A percentile compares a stretch with the other conserved stretches of the same genome.
phyloP scores from a whole-genome alignment of 2,888 invertebrate genomes.

The Timandra comae region DNA sequence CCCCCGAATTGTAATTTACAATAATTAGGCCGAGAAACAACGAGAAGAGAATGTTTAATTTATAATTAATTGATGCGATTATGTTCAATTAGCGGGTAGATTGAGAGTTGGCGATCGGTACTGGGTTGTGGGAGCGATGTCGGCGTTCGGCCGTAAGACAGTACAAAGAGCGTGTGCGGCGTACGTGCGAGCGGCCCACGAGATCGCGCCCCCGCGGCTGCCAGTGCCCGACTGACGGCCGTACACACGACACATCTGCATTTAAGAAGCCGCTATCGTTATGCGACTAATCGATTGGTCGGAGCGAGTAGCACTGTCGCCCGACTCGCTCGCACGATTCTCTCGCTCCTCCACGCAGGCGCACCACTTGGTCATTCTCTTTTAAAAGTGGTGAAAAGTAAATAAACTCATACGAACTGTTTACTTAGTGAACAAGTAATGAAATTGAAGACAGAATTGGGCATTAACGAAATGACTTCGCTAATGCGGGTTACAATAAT shows the following conservation, averaged over 20 bases:
- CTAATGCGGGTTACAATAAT: no score
- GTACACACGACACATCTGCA: constrained; percentile 74
- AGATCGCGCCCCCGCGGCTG: constrained; percentile 46
- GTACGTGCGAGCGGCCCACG: constrained; percentile 41
- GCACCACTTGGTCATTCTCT: constrained; percentile 42
- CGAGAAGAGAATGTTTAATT: no score
- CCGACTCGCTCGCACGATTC: constrained; percentile 46
- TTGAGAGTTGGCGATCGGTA: no score
- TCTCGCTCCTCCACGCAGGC: constrained; percentile 66
- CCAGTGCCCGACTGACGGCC: constrained; percentile 70
- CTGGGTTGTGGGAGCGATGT: no score
- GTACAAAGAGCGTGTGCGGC: constrained; percentile 53
- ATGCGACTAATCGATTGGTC: constrained; percentile 78
- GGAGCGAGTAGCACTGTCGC: constrained; percentile 65
- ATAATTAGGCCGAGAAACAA: no score
- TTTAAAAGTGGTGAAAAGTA: constrained; percentile 71
- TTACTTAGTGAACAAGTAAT: constrained; percentile 52
- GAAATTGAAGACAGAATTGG: constrained; percentile 30
- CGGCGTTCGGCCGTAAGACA: constrained; percentile 36
- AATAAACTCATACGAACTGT: constrained; percentile 68
- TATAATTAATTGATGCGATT: no score
- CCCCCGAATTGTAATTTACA: constrained; percentile 9
- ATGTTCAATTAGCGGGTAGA: constrained; percentile 1
- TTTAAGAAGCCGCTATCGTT: constrained; percentile 77
- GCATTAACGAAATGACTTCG: constrained; percentile 17